Percentiles rank a stretch among this genome's conserved stretches.
Evolutionary conservation across 2,797 vertebrate genomes (phyloP).

Genomic region (Eremophila alpestris): DNA sequence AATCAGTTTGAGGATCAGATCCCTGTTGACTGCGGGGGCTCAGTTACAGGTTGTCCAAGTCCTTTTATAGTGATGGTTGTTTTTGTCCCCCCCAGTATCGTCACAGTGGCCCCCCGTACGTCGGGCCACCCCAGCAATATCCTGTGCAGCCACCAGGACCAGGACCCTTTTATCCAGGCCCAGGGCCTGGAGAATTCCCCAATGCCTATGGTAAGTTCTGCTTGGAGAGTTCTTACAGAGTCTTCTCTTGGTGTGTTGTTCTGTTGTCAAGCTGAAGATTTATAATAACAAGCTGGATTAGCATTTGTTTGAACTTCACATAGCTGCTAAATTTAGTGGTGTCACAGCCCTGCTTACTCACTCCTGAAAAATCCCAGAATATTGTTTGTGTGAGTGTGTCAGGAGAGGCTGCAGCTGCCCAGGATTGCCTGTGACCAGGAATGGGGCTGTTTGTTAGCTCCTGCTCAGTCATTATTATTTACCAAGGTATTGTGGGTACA

Average conservation of each 20-base stretch:
- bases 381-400: not conserved
- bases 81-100: constrained; percentile 83
- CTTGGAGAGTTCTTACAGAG: not conserved
- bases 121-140: constrained; percentile 94
- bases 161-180: constrained; percentile 92
- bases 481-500: not conserved
- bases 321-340: not conserved
- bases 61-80: not conserved
- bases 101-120: constrained; percentile 89
- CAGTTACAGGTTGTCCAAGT: not conserved
- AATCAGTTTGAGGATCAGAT: not conserved
- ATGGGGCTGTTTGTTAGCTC: not conserved
- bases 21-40: not conserved
- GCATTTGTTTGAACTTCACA: not conserved
- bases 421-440: not conserved
- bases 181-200: constrained; percentile 93
- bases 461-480: not conserved
- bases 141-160: constrained; percentile 91
- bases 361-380: not conserved
- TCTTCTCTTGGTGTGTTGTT: not conserved
- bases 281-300: not conserved
- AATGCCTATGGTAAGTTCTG: constrained; percentile 88
- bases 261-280: not conserved
- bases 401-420: not conserved
- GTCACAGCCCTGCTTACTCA: not conserved